Percentiles rank a stretch among this genome's conserved stretches.
Evolutionary conservation across 1,140 invertebrate genomes (phyloP).

Genomic region (Eulimnadia texana): DNA sequence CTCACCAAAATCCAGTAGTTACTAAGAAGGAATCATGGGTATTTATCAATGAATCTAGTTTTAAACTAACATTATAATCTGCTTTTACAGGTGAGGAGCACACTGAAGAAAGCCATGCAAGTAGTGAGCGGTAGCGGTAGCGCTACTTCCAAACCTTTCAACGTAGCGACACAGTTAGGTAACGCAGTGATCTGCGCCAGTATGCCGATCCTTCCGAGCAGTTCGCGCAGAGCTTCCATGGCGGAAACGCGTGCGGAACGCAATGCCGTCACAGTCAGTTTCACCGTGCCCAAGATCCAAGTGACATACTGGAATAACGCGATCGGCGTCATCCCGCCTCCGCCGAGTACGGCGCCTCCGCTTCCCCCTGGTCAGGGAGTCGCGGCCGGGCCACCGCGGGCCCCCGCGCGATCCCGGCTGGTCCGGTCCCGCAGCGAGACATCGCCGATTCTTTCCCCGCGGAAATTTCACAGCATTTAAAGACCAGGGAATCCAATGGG

Average conservation of each 20-base stretch:
- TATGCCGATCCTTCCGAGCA: conserved; percentile 7
- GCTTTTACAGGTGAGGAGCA: background rate
- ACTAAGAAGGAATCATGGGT: conserved; percentile 14
- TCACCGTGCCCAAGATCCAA: conserved; percentile 8
- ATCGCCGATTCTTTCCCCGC: background rate
- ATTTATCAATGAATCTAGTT: background rate
- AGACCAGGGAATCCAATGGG: background rate
- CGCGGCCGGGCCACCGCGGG: too few species aligned
- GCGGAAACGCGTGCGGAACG: background rate
- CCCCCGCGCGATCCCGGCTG: background rate
- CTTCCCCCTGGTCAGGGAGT: background rate
- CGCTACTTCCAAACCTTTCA: background rate
- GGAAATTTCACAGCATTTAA: background rate
- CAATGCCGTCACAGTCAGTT: background rate
- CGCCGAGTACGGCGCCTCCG: background rate
- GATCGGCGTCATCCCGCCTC: background rate
- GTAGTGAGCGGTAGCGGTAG: background rate
- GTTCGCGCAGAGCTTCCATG: background rate
- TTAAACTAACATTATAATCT: too few species aligned
- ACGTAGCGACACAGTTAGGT: conserved; percentile 8
- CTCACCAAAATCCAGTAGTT: background rate
- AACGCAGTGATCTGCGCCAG: conserved; percentile 10
- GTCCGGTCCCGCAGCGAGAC: background rate
- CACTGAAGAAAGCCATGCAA: conserved; percentile 11
- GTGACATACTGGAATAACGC: conserved; percentile 11